Conservation (phyloP, 2,888 invertebrate species). For the Blastobasis lacticolella region DNA sequence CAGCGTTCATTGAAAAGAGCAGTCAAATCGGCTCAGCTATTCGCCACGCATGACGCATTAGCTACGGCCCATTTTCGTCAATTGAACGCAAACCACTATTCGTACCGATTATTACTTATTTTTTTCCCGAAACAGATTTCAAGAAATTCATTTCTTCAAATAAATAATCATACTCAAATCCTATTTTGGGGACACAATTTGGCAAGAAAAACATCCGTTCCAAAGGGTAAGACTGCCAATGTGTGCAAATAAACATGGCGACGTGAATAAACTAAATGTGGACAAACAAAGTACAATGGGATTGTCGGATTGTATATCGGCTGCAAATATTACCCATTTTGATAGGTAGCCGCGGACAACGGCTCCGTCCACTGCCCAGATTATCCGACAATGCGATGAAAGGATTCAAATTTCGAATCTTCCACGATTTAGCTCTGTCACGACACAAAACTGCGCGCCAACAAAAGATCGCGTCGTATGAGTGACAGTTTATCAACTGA, state of each 20-base stretch:
- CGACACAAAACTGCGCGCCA: background rate
- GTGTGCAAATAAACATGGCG: constrained; percentile 51
- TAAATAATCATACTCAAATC: constrained; percentile 32
- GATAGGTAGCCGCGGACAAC: no score
- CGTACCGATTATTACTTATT: constrained; percentile 26
- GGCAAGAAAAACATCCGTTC: constrained; percentile 56
- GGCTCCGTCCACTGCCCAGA: constrained; percentile 17
- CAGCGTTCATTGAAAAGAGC: no score
- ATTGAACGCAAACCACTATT: constrained; percentile 15
- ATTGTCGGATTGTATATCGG: constrained; percentile 33
- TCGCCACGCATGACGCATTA: background rate
- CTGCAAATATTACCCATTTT: constrained; percentile 52
- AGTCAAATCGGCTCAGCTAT: background rate
- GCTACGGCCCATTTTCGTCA: background rate
- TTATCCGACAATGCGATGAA: constrained; percentile 24
- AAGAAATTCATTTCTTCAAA: constrained; percentile 12
- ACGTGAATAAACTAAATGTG: constrained; percentile 59
- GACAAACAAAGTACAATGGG: constrained; percentile 53
- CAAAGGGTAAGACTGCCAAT: constrained; percentile 43
- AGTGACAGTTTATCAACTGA: no score
- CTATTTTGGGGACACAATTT: constrained; percentile 37
- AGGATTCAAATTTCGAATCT: constrained; percentile 31
- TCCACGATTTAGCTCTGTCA: constrained; percentile 19
- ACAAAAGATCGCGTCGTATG: background rate
- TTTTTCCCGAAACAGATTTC: constrained; percentile 6